A percentile compares a stretch with the other conserved stretches of the same genome.
Evolutionary conservation across 2,113 vertebrate species (phyloP).

Genomic region (Aptenodytes forsteri): DNA sequence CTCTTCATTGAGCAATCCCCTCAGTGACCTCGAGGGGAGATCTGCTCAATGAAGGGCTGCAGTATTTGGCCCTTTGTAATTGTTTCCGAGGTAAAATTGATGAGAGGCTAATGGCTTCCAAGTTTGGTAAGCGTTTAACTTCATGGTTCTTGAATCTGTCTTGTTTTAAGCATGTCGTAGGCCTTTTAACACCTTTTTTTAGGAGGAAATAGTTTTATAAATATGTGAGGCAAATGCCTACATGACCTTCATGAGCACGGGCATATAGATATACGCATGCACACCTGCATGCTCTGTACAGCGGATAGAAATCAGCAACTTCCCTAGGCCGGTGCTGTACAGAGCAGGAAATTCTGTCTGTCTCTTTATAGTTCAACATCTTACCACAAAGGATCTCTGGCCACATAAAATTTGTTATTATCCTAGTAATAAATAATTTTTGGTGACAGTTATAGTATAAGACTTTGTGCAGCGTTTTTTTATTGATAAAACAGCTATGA

Average conservation of each 20-base stretch:
- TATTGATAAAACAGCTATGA: constrained; percentile 70
- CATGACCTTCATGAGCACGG: neutral
- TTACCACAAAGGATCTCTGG: constrained; percentile 18
- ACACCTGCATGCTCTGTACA: neutral
- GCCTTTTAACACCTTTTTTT: neutral
- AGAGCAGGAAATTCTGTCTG: neutral
- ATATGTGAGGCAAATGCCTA: neutral
- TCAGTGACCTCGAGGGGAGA: neutral
- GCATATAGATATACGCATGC: neutral
- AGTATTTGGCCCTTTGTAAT: constrained; percentile 18
- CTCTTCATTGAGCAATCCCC: neutral
- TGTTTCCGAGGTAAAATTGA: constrained; percentile 27
- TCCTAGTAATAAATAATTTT: constrained; percentile 67
- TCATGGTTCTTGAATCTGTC: neutral
- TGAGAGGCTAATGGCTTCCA: constrained; percentile 25
- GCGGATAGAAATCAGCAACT: neutral
- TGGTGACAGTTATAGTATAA: constrained; percentile 62
- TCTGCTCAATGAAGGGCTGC: neutral
- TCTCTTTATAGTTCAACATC: neutral
- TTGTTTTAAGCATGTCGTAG: neutral
- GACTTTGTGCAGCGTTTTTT: constrained; percentile 47
- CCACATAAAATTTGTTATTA: constrained; percentile 62
- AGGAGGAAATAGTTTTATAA: neutral
- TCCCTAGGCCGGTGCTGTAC: neutral
- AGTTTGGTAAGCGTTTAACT: constrained; percentile 28